Percentiles rank a stretch among this genome's conserved stretches.
phyloP scores from a whole-genome alignment of 1,140 invertebrate species.

The Drepana arcuata region DNA sequence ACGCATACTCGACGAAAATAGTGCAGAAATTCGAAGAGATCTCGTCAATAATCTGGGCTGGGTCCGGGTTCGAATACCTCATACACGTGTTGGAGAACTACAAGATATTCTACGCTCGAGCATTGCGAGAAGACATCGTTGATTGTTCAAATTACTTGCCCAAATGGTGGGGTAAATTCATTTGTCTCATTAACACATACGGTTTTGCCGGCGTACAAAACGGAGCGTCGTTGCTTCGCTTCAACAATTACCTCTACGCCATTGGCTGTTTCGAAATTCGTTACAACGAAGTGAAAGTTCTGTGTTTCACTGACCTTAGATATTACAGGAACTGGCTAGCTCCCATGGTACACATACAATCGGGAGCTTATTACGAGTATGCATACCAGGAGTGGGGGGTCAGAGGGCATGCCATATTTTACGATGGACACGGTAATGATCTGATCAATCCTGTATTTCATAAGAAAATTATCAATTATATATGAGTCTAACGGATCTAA shows the following conservation, averaged over 20 bases:
- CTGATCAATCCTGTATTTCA: conserved; percentile 16
- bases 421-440: conserved; percentile 12
- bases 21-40: conserved; percentile 5
- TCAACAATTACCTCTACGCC: conserved; percentile 15
- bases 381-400: conserved; percentile 36
- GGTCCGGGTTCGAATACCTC: conserved; percentile 29
- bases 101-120: conserved; percentile 19
- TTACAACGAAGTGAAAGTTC: conserved; percentile 38
- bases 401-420: conserved; percentile 1
- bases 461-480: no score
- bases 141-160: conserved; percentile 40
- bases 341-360: conserved; percentile 16
- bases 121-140: conserved; percentile 10
- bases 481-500: no score
- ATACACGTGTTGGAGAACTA: conserved; percentile 36
- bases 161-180: conserved; percentile 54
- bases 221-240: conserved; percentile 22
- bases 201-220: conserved; percentile 22
- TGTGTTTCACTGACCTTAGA: conserved; percentile 40
- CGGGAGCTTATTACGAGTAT: conserved; percentile 42
- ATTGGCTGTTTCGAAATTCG: conserved; percentile 43
- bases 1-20: conserved; percentile 17
- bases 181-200: conserved; percentile 28
- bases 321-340: conserved; percentile 31
- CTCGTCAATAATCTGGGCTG: conserved; percentile 12